Base-by-base conservation (phyloP, 2,113 vertebrate genomes). In the Cettia cetti region DNA sequence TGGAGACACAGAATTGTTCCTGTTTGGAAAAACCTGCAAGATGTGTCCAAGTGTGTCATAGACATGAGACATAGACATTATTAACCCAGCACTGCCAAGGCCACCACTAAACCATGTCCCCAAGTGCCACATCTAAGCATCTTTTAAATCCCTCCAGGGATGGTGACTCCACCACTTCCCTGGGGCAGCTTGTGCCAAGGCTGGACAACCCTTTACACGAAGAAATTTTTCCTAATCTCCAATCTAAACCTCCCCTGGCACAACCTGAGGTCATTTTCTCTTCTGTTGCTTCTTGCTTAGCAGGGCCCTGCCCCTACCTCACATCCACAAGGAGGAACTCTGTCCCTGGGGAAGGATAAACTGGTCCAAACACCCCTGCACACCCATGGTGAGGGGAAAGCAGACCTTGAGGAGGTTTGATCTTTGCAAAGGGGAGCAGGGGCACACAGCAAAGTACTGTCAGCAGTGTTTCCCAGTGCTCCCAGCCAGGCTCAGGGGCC, bases 1-100 rank as follows among this genome's bases (percentile, higher is more conserved):
- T 2, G 21, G 75, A 72, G 70, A 39, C 30, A 30, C 0, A 1
- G 26, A 72, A 69, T 17, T 0, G 0, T 7, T n/a, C 50, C 44
- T 60, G 63, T 7, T 20, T 77, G 79, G 63, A 47, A 42, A 49
- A 52, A 3, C 19, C 42, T 47, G 20, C 47, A 16, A 42, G n/a
- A 3, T 27, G 33, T 56, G 33, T 24, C 35, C 40, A 27, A 20
- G 17, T 47, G 59, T n/a, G 69, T 8, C 57, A 84, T 0, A 33
- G 59, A 26, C 39, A 30, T 3, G 7, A 24, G 45, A 52, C 33
- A 71, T 0, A 27, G 57, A 30, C 35, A 20, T 21, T 5, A 3
- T 39, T 28, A 27, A 21, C 21, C 31, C 47, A 68, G n/a, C n/a
- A 9, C 45, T 47, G 70, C 54, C 69, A 61, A 40, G 47, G 33